A percentile compares a stretch with the other conserved stretches of the same genome.
phyloP scores from a whole-genome alignment of 2,797 vertebrate species.

The Ctenopoma multispine region DNA sequence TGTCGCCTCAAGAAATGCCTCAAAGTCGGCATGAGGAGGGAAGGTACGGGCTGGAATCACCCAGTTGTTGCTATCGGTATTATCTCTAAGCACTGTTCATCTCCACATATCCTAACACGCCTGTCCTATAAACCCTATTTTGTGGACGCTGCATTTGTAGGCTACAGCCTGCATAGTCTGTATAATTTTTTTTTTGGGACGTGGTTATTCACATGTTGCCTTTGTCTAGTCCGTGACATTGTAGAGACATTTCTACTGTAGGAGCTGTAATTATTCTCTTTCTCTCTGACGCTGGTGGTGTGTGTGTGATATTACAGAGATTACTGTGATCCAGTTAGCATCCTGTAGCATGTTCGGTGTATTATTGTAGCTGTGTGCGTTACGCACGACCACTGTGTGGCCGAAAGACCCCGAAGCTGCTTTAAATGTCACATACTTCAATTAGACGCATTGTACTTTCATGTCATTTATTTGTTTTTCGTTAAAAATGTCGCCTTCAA shows the following conservation, averaged over 20 bases:
- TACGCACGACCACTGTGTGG: constrained; percentile 5
- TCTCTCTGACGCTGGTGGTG: not conserved
- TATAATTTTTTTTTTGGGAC: too few relatives aligned
- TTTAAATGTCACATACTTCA: constrained; percentile 12
- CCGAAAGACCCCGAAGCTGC: not conserved
- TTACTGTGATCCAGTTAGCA: constrained; percentile 33
- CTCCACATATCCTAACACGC: not conserved
- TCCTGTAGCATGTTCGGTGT: constrained; percentile 24
- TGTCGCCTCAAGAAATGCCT: constrained; percentile 99
- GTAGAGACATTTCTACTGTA: not conserved
- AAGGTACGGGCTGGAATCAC: constrained; percentile 85
- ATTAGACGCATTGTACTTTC: not conserved
- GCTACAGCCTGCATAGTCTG: constrained; percentile 7
- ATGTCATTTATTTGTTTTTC: not conserved
- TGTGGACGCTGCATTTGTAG: constrained; percentile 2
- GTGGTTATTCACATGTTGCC: not conserved
- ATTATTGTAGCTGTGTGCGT: constrained; percentile 24
- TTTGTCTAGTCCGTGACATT: constrained; percentile 29
- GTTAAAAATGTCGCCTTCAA: not conserved
- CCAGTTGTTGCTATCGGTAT: constrained; percentile 31
- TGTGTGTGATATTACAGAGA: not conserved
- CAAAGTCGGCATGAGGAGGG: constrained; percentile 98
- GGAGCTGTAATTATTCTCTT: not conserved
- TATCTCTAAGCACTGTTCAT: constrained; percentile 9
- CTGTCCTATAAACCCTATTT: not conserved